Conservation (phyloP, 2,888 invertebrate species). For the Pristionchus japonicus region DNA sequence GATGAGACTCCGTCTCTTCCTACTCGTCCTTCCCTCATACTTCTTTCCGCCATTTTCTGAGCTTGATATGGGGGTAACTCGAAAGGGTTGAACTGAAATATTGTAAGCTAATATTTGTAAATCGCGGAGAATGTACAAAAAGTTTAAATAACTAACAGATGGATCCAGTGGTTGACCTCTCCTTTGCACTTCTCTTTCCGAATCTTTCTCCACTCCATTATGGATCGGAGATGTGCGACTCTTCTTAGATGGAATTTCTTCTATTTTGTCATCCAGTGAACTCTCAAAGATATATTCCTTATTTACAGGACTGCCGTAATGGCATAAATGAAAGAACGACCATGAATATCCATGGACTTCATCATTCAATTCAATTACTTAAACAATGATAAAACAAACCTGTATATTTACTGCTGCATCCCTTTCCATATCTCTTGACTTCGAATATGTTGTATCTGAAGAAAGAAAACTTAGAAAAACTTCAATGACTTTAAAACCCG, state of each 20-base stretch:
- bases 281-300: neutral
- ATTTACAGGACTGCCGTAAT: no score
- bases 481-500: neutral
- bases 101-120: neutral
- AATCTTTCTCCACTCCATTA: neutral
- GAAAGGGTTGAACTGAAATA: neutral
- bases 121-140: neutral
- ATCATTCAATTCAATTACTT: no score
- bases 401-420: neutral
- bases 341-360: no score
- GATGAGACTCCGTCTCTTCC: neutral
- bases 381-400: no score
- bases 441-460: neutral
- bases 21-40: no score
- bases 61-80: neutral
- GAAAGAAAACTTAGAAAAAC: neutral
- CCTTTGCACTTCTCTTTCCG: no score
- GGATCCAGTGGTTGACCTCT: conserved; percentile 6
- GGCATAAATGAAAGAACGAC: no score
- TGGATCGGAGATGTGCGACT: neutral
- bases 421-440: neutral
- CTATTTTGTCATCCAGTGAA: neutral
- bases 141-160: neutral
- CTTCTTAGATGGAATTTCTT: neutral
- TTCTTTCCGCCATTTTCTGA: no score